Evolutionary conservation across 2,888 invertebrate species (phyloP).

Genomic region (Lucinisca nassula): DNA sequence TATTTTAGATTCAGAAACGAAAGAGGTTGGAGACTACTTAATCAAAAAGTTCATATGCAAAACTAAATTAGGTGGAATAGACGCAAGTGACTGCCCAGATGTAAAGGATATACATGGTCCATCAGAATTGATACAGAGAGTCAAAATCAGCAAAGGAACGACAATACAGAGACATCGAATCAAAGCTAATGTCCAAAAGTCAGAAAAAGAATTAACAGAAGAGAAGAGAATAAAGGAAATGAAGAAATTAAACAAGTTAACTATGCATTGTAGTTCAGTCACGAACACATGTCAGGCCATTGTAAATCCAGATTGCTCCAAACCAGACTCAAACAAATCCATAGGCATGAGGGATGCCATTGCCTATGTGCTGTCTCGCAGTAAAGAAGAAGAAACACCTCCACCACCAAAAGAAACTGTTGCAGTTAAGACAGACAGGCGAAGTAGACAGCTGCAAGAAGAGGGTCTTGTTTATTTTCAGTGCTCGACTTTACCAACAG

Average conservation of each 20-base stretch:
- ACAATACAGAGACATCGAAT: slow-evolving; percentile 25
- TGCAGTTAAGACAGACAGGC: neutral
- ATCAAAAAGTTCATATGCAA: slow-evolving; percentile 33
- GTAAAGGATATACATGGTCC: slow-evolving; percentile 18
- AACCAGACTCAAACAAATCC: slow-evolving; percentile 31
- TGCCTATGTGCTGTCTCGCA: neutral
- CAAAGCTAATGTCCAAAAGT: neutral
- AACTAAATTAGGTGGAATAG: slow-evolving; percentile 13
- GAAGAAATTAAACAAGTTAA: slow-evolving; percentile 17
- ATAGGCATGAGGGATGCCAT: slow-evolving; percentile 28
- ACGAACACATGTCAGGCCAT: slow-evolving; percentile 54
- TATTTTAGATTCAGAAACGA: slow-evolving; percentile 33
- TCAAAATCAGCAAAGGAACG: slow-evolving; percentile 21
- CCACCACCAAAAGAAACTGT: neutral
- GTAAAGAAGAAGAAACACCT: neutral
- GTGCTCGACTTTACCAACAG: neutral
- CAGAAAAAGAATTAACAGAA: slow-evolving; percentile 19
- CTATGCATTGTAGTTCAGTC: slow-evolving; percentile 15
- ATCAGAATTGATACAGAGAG: slow-evolving; percentile 18
- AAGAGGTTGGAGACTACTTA: slow-evolving; percentile 11
- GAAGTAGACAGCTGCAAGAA: neutral
- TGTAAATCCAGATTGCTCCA: slow-evolving; percentile 48
- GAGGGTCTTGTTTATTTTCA: neutral
- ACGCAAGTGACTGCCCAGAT: slow-evolving; percentile 15
- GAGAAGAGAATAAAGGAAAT: slow-evolving; percentile 15